Conservation (phyloP, 2,888 invertebrate species). For the Calephelis perditalis region DNA sequence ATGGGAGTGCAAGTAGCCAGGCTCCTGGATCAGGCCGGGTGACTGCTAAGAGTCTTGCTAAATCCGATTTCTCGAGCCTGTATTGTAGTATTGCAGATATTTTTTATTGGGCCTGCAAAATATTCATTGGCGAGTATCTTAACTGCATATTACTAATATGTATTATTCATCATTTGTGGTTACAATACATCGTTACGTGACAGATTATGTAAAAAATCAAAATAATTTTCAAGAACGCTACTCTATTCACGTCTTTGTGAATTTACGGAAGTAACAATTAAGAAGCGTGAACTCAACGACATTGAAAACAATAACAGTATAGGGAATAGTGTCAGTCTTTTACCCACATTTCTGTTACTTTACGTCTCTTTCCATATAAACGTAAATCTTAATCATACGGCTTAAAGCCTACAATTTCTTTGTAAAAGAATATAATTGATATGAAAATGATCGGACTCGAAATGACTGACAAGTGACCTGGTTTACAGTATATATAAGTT, state of each 20-base stretch:
- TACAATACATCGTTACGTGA: too few relatives aligned
- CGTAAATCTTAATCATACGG: slow-evolving; percentile 11
- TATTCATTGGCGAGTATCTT: too few relatives aligned
- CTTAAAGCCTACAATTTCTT: slow-evolving; percentile 2
- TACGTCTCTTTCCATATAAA: background rate
- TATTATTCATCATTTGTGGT: too few relatives aligned
- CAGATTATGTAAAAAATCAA: background rate
- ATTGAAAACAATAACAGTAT: slow-evolving; percentile 64
- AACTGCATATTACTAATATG: too few relatives aligned
- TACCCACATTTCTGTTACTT: slow-evolving; percentile 34
- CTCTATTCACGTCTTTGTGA: slow-evolving; percentile 42
- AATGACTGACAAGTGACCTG: slow-evolving; percentile 12
- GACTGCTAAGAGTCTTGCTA: too few relatives aligned
- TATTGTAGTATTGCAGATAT: too few relatives aligned
- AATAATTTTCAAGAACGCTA: slow-evolving; percentile 21
- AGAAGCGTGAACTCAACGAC: slow-evolving; percentile 54
- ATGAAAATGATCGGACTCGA: slow-evolving; percentile 7
- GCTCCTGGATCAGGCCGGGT: too few relatives aligned
- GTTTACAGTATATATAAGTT: background rate
- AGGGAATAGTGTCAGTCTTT: slow-evolving; percentile 65
- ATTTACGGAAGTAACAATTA: slow-evolving; percentile 66
- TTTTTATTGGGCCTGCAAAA: too few relatives aligned
- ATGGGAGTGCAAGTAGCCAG: too few relatives aligned
- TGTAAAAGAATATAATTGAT: slow-evolving; percentile 8
- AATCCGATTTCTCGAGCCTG: too few relatives aligned